Evolutionary conservation across 2,113 vertebrate species (phyloP).

Genomic region (Sceloporus tristichus): DNA sequence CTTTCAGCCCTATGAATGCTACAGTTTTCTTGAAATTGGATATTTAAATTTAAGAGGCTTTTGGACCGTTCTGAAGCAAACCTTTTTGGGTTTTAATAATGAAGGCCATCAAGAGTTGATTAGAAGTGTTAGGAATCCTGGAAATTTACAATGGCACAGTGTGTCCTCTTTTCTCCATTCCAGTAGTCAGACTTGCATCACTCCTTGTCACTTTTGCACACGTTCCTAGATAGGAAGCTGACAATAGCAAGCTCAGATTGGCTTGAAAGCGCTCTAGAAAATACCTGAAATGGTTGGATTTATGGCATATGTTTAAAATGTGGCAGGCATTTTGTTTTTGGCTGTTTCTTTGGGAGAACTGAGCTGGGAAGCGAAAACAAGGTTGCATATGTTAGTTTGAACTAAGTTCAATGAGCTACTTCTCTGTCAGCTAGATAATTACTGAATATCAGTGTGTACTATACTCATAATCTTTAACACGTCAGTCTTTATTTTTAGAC

Average conservation of each 20-base stretch:
- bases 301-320: conserved; percentile 73
- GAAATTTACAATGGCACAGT: conserved; percentile 49
- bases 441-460: background rate
- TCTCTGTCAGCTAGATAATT: background rate
- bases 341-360: conserved; percentile 42
- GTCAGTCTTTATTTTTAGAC: conserved; percentile 23
- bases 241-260: conserved; percentile 71
- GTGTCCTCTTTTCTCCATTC: conserved; percentile 64
- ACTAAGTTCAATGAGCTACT: conserved; percentile 51
- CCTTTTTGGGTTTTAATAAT: background rate
- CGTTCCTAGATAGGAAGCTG: conserved; percentile 78
- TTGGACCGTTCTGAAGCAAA: background rate
- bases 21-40: conserved; percentile 26
- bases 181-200: conserved; percentile 71
- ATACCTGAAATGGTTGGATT: conserved; percentile 76
- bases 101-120: conserved; percentile 18
- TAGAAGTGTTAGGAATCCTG: conserved; percentile 40
- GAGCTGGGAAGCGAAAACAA: background rate
- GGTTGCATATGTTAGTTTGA: conserved; percentile 1
- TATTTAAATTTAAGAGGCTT: conserved; percentile 6
- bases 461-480: background rate
- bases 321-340: conserved; percentile 74
- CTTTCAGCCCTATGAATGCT: conserved; percentile 53
- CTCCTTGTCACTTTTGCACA: conserved; percentile 81
- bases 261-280: conserved; percentile 76